Evolutionary conservation across 2,888 invertebrate species (phyloP).

Genomic region (Drosophila nr. perissopoda): DNA sequence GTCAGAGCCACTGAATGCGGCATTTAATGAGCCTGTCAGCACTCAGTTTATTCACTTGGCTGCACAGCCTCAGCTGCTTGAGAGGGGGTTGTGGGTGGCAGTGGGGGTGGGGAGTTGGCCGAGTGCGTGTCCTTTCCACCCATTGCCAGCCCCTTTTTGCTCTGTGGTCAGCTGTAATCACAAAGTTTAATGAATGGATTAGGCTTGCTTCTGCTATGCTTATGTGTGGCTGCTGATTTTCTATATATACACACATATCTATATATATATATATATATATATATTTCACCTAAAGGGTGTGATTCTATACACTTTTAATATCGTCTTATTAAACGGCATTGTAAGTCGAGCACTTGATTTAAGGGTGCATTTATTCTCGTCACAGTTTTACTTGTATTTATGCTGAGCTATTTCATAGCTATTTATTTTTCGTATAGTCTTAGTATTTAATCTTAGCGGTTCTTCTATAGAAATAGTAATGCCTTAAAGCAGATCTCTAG

Average conservation of each 20-base stretch:
- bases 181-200: slow-evolving; percentile 80
- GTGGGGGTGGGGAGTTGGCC: not conserved
- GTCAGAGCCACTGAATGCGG: slow-evolving; percentile 62
- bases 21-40: slow-evolving; percentile 80
- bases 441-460: not conserved
- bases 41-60: slow-evolving; percentile 63
- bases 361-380: not conserved
- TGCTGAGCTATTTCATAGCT: not conserved
- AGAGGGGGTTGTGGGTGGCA: slow-evolving; percentile 7
- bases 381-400: not conserved
- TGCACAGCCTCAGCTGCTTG: slow-evolving; percentile 36
- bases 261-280: not conserved
- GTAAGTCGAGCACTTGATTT: not conserved
- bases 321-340: slow-evolving; percentile 3
- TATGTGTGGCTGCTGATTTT: not conserved
- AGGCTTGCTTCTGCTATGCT: slow-evolving; percentile 13
- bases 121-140: slow-evolving; percentile 25
- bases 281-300: slow-evolving; percentile 9
- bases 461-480: not conserved
- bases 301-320: slow-evolving; percentile 12
- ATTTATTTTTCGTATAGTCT: not conserved
- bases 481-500: too few relatives aligned
- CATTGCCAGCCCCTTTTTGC: slow-evolving; percentile 8
- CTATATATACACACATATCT: not conserved
- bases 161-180: slow-evolving; percentile 77